These are phyloP conservation scores for Heteronetta atricapilla DNA, from an alignment of 2,113 vertebrate genomes.

Conservation along the genomic window DNA sequence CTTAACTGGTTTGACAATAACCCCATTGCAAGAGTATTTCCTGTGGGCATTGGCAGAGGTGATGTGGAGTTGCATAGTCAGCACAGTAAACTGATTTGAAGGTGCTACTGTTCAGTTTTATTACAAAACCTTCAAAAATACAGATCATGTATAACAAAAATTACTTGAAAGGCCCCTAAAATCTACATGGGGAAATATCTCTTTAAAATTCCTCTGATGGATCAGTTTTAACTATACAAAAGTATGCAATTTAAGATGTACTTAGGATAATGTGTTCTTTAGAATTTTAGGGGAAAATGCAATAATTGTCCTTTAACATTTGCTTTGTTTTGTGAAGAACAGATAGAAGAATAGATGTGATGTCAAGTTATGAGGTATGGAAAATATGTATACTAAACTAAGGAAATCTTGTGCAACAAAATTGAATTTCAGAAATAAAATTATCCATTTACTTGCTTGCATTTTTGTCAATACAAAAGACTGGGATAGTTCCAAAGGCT, in stretches of 20 bases:
- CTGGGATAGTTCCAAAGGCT: neutral
- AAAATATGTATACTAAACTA: neutral
- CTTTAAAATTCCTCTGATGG: neutral
- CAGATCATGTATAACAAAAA: neutral
- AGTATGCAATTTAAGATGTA: neutral
- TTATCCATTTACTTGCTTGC: neutral
- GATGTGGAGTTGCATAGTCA: neutral
- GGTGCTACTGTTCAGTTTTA: neutral
- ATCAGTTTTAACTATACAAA: neutral
- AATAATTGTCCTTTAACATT: neutral
- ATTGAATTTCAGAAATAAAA: slow-evolving; percentile 39
- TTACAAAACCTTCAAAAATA: neutral
- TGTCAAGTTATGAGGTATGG: neutral
- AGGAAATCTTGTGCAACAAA: neutral
- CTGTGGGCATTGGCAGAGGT: neutral
- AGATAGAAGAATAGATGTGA: neutral
- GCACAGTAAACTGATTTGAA: neutral
- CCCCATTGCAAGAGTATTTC: neutral
- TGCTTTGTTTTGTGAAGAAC: neutral
- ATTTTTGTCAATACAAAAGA: neutral
- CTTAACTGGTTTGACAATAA: neutral
- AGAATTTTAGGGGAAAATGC: neutral
- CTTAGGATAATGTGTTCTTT: neutral
- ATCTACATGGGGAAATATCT: neutral
- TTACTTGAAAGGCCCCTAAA: neutral